These are phyloP conservation scores for Procavia capensis DNA, from an alignment of 2,113 vertebrate genomes.

Conservation along the genomic window DNA sequence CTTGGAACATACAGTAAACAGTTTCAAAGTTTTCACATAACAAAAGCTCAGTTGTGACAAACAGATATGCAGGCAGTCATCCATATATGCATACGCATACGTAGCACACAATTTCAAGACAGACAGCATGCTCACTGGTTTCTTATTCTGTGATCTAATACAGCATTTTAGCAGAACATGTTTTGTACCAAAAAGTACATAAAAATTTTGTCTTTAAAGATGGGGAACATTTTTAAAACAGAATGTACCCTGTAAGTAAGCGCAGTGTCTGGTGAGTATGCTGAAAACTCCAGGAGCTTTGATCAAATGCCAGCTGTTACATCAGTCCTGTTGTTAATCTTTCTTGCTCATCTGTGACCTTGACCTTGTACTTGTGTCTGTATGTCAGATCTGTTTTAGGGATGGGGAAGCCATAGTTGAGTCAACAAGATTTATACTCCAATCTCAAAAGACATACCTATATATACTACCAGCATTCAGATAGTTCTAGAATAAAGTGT, in stretches of 20 bases:
- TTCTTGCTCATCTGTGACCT: slow-evolving; percentile 93
- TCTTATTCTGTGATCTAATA: background rate
- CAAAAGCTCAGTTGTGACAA: background rate
- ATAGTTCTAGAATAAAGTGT: slow-evolving; percentile 38
- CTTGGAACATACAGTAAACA: background rate
- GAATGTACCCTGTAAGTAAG: slow-evolving; percentile 76
- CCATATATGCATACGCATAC: background rate
- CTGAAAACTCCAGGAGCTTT: slow-evolving; percentile 89
- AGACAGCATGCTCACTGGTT: background rate
- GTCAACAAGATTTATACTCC: slow-evolving; percentile 79
- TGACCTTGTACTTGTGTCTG: slow-evolving; percentile 92
- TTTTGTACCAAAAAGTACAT: slow-evolving; percentile 49
- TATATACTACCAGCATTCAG: slow-evolving; percentile 54
- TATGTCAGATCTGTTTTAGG: slow-evolving; percentile 87
- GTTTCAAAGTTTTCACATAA: slow-evolving; percentile 13
- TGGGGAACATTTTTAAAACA: slow-evolving; percentile 72
- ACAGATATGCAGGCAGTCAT: background rate
- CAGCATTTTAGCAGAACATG: slow-evolving; percentile 38
- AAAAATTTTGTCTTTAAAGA: slow-evolving; percentile 64
- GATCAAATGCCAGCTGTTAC: slow-evolving; percentile 96
- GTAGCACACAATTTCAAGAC: background rate
- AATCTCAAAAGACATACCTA: slow-evolving; percentile 46
- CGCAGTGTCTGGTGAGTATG: slow-evolving; percentile 83
- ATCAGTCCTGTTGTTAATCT: slow-evolving; percentile 89
- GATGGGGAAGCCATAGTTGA: slow-evolving; percentile 78